These are phyloP conservation scores for Ceraclea dissimilis DNA, from an alignment of 2,888 invertebrate species.

Conservation along the genomic window DNA sequence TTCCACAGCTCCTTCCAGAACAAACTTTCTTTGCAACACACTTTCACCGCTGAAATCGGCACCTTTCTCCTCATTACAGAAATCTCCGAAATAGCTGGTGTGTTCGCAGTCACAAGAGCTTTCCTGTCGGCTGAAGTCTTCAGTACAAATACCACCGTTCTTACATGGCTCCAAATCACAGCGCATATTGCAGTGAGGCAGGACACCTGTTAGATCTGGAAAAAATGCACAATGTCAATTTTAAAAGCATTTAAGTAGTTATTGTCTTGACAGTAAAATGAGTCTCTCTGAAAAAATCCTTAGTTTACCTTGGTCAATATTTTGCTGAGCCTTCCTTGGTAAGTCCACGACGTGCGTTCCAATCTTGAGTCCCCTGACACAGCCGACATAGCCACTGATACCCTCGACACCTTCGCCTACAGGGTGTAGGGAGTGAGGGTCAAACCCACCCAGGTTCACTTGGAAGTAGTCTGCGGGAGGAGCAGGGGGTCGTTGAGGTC, in stretches of 20 bases:
- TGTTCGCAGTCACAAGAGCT: constrained; percentile 83
- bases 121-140: constrained; percentile 79
- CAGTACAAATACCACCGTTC: constrained; percentile 79
- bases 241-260: background rate
- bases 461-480: constrained; percentile 87
- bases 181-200: constrained; percentile 80
- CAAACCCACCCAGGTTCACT: constrained; percentile 79
- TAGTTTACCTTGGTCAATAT: constrained; percentile 55
- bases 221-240: background rate
- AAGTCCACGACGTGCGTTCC: constrained; percentile 74
- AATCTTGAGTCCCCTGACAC: constrained; percentile 80
- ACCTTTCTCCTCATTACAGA: constrained; percentile 83
- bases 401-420: constrained; percentile 38
- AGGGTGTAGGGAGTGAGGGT: constrained; percentile 60
- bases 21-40: constrained; percentile 69
- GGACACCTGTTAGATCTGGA: constrained; percentile 57
- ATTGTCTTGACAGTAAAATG: background rate
- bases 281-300: background rate
- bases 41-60: constrained; percentile 86
- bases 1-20: constrained; percentile 60
- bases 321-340: constrained; percentile 60
- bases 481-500: constrained; percentile 81
- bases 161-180: constrained; percentile 84
- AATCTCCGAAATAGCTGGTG: constrained; percentile 84
- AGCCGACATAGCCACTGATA: constrained; percentile 74